Evolutionary conservation across 2,113 vertebrate genomes (phyloP), one percentile per base, ranked within the genome.

Genomic region (Otocyon megalotis): DNA sequence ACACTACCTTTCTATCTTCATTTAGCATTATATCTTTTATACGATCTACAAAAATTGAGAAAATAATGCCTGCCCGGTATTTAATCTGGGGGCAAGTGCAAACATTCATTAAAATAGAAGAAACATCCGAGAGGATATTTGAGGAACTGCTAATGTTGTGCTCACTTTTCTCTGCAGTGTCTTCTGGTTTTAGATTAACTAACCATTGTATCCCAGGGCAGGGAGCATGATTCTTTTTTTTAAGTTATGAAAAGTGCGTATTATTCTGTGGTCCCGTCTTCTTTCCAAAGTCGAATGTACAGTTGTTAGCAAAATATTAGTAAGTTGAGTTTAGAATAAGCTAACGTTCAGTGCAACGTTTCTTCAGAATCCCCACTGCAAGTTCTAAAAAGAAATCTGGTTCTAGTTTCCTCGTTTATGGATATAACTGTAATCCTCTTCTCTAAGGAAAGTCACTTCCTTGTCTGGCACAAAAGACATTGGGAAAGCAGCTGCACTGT

Each of bases 381-480:
- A 98, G 14, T 3, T 69, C 30, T 87, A 0, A 86, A 71, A 80
- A 88, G 62, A 96, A 97, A 93, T 96, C 74, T 97, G 88, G 80
- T 94, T 97, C 87, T 63, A 93, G 90, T 97, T 96, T 97, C 53
- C 58, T 94, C 5, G 9, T 97, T 97, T 84, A 89, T 82, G 90
- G 96, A 50, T 88, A 22, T 56, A 11, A 86, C 96, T 96, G 5
- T 96, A 97, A 97, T 94, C 65, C 87, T 97, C 96, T 97, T 94
- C 63, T 97, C 53, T 60, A 92, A 97, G 56, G 37, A 98, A 97
- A 97, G 62, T 43, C 87, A 97, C 88, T 95, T 98, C 69, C 81
- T 97, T 54, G 65, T 96, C 88, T 97, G 62, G 79, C 56, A 80
- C 13, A 32, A 63, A 71, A 58, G 96, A 94, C 43, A 71, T 77